Percentiles rank a stretch among this genome's conserved stretches.
Conservation (phyloP, 2,113 vertebrate species). For the Tyrannus savana region DNA sequence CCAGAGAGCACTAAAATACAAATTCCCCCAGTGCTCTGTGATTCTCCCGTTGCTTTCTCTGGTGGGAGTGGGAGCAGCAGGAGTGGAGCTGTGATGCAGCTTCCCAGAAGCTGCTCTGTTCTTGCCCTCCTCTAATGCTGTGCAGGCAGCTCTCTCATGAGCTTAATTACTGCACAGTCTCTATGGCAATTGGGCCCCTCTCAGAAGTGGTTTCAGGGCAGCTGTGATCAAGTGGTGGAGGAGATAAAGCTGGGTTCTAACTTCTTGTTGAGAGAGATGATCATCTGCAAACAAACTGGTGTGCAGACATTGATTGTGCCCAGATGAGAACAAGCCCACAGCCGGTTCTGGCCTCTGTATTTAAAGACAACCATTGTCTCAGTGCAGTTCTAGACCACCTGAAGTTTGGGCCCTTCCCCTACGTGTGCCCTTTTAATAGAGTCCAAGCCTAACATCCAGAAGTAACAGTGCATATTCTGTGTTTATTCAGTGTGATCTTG, state of each 20-base stretch:
- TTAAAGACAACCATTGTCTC: neutral
- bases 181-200: slow-evolving; percentile 9
- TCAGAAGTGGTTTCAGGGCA: slow-evolving; percentile 29
- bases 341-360: neutral
- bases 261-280: neutral
- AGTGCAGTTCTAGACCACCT: neutral
- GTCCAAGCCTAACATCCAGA: neutral
- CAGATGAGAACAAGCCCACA: neutral
- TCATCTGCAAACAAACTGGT: neutral
- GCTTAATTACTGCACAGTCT: neutral
- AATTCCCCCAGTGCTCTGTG: neutral
- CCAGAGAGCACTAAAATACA: neutral
- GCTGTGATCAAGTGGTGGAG: neutral
- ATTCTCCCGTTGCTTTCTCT: neutral
- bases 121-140: neutral
- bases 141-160: neutral
- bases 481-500: neutral
- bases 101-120: neutral
- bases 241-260: neutral
- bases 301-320: neutral
- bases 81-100: neutral
- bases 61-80: neutral
- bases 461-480: neutral
- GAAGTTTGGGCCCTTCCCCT: neutral
- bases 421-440: neutral